A percentile compares a stretch with the other conserved stretches of the same genome.
These are phyloP conservation scores for Drosophila longiperda DNA, from an alignment of 2,888 invertebrate genomes.

Conservation along the genomic window DNA sequence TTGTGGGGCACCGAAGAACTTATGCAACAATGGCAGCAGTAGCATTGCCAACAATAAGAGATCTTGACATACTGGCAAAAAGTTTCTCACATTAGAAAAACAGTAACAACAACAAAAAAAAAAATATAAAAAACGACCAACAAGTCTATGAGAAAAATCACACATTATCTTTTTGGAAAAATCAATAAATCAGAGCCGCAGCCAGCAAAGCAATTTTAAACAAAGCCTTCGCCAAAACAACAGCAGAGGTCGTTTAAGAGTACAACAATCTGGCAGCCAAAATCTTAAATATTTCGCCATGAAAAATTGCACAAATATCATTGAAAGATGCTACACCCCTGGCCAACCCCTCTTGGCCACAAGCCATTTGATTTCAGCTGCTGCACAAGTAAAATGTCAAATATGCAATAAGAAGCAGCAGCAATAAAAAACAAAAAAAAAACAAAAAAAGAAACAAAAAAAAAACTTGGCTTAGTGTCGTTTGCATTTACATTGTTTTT, in stretches of 20 bases:
- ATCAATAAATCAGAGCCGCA: slow-evolving; percentile 79
- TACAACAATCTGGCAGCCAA: slow-evolving; percentile 60
- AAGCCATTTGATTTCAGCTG: slow-evolving; percentile 35
- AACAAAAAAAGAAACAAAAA: neutral
- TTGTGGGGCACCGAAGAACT: slow-evolving; percentile 32
- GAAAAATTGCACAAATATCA: slow-evolving; percentile 73
- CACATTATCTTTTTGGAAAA: slow-evolving; percentile 82
- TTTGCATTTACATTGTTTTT: slow-evolving; percentile 56
- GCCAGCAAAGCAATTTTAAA: slow-evolving; percentile 47
- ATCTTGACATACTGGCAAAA: slow-evolving; percentile 66
- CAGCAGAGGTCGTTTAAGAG: slow-evolving; percentile 56
- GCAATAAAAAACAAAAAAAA: slow-evolving; percentile 12
- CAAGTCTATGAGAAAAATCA: slow-evolving; percentile 81
- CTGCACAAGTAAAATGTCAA: slow-evolving; percentile 75
- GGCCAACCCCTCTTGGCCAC: neutral
- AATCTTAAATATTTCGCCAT: slow-evolving; percentile 72
- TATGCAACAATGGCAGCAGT: slow-evolving; percentile 54
- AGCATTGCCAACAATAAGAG: slow-evolving; percentile 49
- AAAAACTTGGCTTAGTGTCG: slow-evolving; percentile 41
- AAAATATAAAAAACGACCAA: slow-evolving; percentile 22
- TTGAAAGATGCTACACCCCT: slow-evolving; percentile 51
- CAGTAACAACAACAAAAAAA: slow-evolving; percentile 15
- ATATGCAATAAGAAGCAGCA: slow-evolving; percentile 66
- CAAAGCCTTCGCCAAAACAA: slow-evolving; percentile 49
- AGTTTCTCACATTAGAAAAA: slow-evolving; percentile 76